These are phyloP conservation scores for Meleagris gallopavo DNA, from an alignment of 2,113 vertebrate genomes.

Conservation along the genomic window DNA sequence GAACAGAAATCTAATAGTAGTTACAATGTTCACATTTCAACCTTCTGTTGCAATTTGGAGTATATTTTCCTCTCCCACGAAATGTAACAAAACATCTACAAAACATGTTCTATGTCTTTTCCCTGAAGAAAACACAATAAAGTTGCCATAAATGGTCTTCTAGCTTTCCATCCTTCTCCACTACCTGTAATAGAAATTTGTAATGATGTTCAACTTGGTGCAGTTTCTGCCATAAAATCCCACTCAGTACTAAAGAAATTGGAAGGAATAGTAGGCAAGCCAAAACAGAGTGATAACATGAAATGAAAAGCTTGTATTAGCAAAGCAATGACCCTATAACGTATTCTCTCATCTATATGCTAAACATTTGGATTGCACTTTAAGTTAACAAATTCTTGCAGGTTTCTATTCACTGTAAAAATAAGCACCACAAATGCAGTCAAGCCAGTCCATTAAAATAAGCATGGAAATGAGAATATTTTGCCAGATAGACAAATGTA, in stretches of 20 bases:
- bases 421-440: slow-evolving; percentile 21
- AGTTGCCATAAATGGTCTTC: neutral
- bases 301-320: slow-evolving; percentile 9
- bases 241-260: neutral
- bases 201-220: neutral
- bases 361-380: slow-evolving; percentile 58
- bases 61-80: neutral
- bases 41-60: neutral
- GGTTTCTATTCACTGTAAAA: slow-evolving; percentile 33
- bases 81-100: neutral
- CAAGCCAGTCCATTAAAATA: slow-evolving; percentile 43
- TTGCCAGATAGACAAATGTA: slow-evolving; percentile 17
- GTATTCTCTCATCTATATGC: slow-evolving; percentile 63
- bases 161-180: neutral
- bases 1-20: neutral
- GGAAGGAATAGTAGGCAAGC: neutral
- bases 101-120: neutral
- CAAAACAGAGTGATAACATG: neutral
- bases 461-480: slow-evolving; percentile 57
- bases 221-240: neutral
- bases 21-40: neutral
- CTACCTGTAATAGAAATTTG: neutral
- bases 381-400: slow-evolving; percentile 53
- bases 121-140: neutral
- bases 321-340: slow-evolving; percentile 41